Evolutionary conservation across 1,140 invertebrate genomes (phyloP), one percentile per base, ranked within the genome.

Genomic region (Drosophila lacertosa): DNA sequence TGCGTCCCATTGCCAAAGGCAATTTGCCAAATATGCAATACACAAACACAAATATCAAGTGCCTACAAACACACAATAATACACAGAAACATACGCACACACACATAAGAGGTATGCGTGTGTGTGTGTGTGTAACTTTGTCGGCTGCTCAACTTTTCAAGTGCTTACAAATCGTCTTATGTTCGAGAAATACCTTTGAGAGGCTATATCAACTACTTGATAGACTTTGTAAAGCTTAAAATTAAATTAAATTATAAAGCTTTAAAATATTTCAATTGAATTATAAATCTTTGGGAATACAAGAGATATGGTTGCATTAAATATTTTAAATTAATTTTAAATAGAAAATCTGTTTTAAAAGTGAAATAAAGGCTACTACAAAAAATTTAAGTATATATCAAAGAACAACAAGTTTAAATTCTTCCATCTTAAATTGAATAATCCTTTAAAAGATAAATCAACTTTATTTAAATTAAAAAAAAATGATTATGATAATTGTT

Each of bases 21-120:
- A 73, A 82, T 81, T 74, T 77, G 65, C 81, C 81, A 86, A 86
- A 82, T 77, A 81, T 66, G 72, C 76, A n/a, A n/a, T 79, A 66
- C 62, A 63, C 42, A 69, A 70, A 67, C 57, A 79, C 33, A 51
- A 32, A 44, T 48, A 53, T 20, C 44, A 39, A 68, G 47, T 53
- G 69, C 40, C 35, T 33, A 50, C 71, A 69, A 72, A 54, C 40
- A 62, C 48, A 50, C 57, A 40, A 55, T 29, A 55, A 39, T 57
- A 44, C 32, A 69, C 51, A n/a, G n/a, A n/a, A n/a, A n/a, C n/a
- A n/a, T n/a, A 57, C 42, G 40, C 24, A 10, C 44, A 45, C 29
- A 35, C 45, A 40, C 18, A 20, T 39, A 58, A 47, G 11, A 44
- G n/a, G n/a, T n/a, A n/a, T n/a, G n/a, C n/a, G n/a, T n/a, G 29